phyloP scores from a whole-genome alignment of 2,113 vertebrate species.

The Tringa solitaria region DNA sequence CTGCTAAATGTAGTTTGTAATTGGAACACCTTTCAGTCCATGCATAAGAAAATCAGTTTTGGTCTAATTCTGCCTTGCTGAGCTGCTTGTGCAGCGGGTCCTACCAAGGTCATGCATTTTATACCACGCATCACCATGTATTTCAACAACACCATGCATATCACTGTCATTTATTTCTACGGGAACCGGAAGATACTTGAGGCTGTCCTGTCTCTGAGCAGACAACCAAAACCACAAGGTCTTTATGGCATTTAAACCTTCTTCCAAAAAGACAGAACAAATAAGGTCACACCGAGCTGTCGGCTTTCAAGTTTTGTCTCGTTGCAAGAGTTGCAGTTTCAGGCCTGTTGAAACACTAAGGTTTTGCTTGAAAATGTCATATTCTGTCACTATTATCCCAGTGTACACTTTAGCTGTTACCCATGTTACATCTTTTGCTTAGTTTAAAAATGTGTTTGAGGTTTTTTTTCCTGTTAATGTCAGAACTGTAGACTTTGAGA shows the following conservation, averaged over 20 bases:
- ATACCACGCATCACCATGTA: too few relatives aligned
- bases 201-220: background rate
- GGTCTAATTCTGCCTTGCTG: background rate
- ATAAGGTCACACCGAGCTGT: background rate
- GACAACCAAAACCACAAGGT: background rate
- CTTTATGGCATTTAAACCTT: background rate
- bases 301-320: background rate
- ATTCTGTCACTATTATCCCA: background rate
- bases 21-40: background rate
- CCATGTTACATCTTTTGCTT: background rate
- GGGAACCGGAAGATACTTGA: background rate
- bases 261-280: background rate
- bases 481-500: background rate
- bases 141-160: background rate
- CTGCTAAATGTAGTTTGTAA: constrained; percentile 45
- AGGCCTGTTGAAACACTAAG: background rate
- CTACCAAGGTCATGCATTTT: background rate
- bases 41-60: background rate
- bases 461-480: background rate
- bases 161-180: background rate
- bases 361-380: background rate
- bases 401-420: background rate
- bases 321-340: background rate
- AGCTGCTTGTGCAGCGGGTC: background rate
- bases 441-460: background rate